Base-by-base conservation (phyloP, 2,888 invertebrate species). In the Dicyrtoma fusca region DNA sequence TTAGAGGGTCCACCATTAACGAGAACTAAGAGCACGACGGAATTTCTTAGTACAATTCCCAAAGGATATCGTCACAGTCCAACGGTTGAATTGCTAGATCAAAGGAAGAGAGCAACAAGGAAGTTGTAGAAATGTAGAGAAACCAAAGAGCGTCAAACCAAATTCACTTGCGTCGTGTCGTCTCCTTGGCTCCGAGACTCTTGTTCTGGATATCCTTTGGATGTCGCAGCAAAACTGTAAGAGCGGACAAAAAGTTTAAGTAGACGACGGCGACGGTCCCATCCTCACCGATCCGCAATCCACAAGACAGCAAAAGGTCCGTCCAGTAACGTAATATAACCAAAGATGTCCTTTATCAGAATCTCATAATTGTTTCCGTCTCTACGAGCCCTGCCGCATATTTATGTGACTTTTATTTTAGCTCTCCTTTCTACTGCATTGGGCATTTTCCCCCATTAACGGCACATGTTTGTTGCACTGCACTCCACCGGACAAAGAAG, bases 1-100 rank as follows among this genome's bases (percentile, higher is more conserved):
- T 69, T 64, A 65, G 65, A 73, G 65, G 65, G 69, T 64, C 64
- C 59, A 53, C 69, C 69, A 73, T 73, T 73, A 69, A 73, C 53
- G 63, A 45, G 53, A 68, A 69, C 64, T 64, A 64, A 64, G 64
- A 66, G 65, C 49, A 59, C 53, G 65, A 71, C 64, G 47, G 71
- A 71, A 71, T 71, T 71, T 71, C 65, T 49, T 59, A 44, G 53
- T 45, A 59, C 55, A 59, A 66, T 23, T 71, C 71, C 71, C 65
- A n/a, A 51, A 49, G 59, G 65, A 64, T 26, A 26, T 13, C 6
- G 42, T 34, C 44, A 63, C 42, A 51, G 26, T 68, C 57, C 34
- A 34, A 17, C 49, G 53, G 55, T 53, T 51, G 42, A 53, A 21
- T 70, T 51, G 51, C 65, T 47, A 65, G 59, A 71, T 59, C 49